Evolutionary conservation across 1,140 invertebrate genomes (phyloP).

Genomic region (Ceratosolen fusciceps): DNA sequence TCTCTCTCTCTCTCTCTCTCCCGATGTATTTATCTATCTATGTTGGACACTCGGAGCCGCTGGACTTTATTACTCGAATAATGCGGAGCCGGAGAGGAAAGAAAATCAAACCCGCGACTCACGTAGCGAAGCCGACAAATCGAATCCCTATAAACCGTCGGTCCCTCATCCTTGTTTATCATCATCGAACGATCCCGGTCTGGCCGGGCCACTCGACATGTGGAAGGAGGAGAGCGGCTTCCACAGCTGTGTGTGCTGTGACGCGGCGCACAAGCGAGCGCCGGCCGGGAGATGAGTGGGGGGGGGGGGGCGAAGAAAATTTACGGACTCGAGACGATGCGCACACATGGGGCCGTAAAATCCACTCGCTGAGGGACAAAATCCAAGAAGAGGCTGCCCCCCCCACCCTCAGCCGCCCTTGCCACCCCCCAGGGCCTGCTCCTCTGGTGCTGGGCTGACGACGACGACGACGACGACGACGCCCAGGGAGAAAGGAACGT

Average conservation of each 20-base stretch:
- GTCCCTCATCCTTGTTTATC: background rate
- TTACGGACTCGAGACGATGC: conserved; percentile 25
- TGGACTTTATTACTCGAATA: background rate
- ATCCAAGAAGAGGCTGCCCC: background rate
- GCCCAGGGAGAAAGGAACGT: too few species aligned
- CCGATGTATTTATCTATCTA: too few species aligned
- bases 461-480: background rate
- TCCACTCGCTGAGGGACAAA: background rate
- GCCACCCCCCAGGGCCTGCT: too few species aligned
- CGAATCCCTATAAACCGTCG: conserved; percentile 3
- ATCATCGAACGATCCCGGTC: background rate
- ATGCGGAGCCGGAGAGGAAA: background rate
- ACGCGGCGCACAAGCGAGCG: background rate
- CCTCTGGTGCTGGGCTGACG: too few species aligned
- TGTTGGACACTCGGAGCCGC: background rate
- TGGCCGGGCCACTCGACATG: background rate
- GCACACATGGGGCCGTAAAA: conserved; percentile 8
- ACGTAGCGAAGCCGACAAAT: background rate
- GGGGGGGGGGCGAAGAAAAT: conserved; percentile 5
- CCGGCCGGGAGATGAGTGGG: too few species aligned
- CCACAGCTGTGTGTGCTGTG: background rate
- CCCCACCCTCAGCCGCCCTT: too few species aligned
- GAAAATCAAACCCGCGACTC: background rate
- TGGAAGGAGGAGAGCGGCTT: too few species aligned
- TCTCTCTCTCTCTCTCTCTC: too few species aligned